Evolutionary conservation across 2,888 invertebrate genomes (phyloP), one percentile per base, ranked within the genome.

Genomic region (Mesorhabditis spiculigera): DNA sequence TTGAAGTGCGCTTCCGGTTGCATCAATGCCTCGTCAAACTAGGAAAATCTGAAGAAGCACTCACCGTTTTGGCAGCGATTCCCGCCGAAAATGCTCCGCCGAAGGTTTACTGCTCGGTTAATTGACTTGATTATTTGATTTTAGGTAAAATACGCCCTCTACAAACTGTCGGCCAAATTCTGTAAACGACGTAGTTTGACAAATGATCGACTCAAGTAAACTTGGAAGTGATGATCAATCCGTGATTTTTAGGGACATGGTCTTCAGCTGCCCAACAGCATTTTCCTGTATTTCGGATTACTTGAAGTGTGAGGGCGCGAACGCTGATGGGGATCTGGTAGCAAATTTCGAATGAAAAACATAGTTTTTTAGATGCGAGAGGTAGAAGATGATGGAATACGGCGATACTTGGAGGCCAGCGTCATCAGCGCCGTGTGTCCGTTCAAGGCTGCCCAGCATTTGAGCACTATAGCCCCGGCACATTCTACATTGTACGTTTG

Each of bases 381-480:
- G n/a, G 58, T n/a, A n/a, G 58, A 50, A 50, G 58, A 50, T 50
- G 58, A 50, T n/a, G 58, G 58, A 50, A n/a, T 50, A 13, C 58
- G 58, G 10, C 10, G 58, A 50, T 50, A 50, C n/a, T n/a, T 50
- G n/a, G 58, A 50, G n/a, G 58, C 58, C n/a, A n/a, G 8, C 8
- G 1, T n/a, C 58, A 50, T n/a, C 8, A 50, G 58, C 58, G 8
- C 58, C 58, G n/a, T n/a, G 8, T 10, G n/a, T 10, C 58, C 58
- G 8, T 50, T 50, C n/a, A 50, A 50, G n/a, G 58, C 58, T 13
- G 58, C 58, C n/a, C 10, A 50, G n/a, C 58, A 50, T 13, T 50
- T 50, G 58, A 28, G 28, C 28, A 28, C 28, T 28, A 28, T 28
- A 28, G 28, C 28, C 28, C 28, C 28, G 28, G 3, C 28, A 28